Conservation (phyloP, 35 echinoderm and acorn worm species). For the Lytechinus pictus region DNA sequence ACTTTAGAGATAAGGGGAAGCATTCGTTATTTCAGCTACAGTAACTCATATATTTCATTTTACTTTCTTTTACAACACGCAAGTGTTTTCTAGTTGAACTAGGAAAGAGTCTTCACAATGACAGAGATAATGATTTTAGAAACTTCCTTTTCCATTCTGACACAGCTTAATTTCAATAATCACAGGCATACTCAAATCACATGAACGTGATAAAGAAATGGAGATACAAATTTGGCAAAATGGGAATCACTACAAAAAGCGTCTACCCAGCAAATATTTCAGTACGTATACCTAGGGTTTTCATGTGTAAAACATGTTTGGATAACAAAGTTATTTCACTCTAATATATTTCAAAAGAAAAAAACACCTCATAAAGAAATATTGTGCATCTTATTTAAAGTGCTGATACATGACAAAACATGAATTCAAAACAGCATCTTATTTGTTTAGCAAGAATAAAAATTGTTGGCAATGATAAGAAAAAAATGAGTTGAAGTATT, state of each 20-base stretch:
- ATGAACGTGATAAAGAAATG: background rate
- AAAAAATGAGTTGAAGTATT: background rate
- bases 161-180: background rate
- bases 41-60: background rate
- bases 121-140: background rate
- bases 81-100: slow-evolving; percentile 43
- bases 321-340: background rate
- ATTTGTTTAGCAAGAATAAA: background rate
- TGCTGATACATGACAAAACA: slow-evolving; percentile 1
- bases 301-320: slow-evolving; percentile 11
- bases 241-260: background rate
- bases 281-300: background rate
- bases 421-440: background rate
- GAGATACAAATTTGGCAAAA: background rate
- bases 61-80: slow-evolving; percentile 26
- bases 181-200: background rate
- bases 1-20: background rate
- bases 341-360: background rate
- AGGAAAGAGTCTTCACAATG: background rate
- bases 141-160: slow-evolving; percentile 1
- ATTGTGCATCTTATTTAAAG: slow-evolving; percentile 20
- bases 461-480: background rate
- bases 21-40: slow-evolving; percentile 26
- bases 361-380: background rate
- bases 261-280: background rate